These are phyloP conservation scores for Xanthia togata DNA, from an alignment of 2,888 invertebrate species.

Conservation along the genomic window DNA sequence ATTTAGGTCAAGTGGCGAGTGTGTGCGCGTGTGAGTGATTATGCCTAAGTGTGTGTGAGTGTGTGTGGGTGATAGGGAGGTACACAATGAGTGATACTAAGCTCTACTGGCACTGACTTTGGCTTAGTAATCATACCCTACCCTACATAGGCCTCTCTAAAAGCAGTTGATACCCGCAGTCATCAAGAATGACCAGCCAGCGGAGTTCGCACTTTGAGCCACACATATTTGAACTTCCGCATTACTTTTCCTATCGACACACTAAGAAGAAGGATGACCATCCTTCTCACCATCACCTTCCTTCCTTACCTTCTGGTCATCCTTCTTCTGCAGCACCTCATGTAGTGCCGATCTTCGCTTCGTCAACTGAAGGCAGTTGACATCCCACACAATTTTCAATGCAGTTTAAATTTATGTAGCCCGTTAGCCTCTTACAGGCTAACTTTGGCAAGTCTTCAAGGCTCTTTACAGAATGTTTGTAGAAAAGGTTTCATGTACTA, in stretches of 20 bases:
- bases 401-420: not conserved
- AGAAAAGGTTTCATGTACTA: constrained; percentile 27
- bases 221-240: not conserved
- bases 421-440: constrained; percentile 10
- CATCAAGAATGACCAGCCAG: not conserved
- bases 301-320: too few relatives aligned
- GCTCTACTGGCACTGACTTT: not conserved
- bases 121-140: not conserved
- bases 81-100: not conserved
- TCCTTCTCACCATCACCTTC: too few relatives aligned
- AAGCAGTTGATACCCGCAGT: not conserved
- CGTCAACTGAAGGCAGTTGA: not conserved
- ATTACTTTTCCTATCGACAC: too few relatives aligned
- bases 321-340: not conserved
- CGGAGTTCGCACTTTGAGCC: not conserved
- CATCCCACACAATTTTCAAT: not conserved
- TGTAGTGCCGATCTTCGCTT: not conserved
- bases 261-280: not conserved
- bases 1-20: too few relatives aligned
- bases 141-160: not conserved
- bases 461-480: constrained; percentile 30
- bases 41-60: too few relatives aligned
- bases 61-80: too few relatives aligned
- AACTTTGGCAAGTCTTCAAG: constrained; percentile 51
- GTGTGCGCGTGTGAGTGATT: too few relatives aligned